Base-by-base conservation (phyloP, 2,113 vertebrate species). In the Clinocottus analis region DNA sequence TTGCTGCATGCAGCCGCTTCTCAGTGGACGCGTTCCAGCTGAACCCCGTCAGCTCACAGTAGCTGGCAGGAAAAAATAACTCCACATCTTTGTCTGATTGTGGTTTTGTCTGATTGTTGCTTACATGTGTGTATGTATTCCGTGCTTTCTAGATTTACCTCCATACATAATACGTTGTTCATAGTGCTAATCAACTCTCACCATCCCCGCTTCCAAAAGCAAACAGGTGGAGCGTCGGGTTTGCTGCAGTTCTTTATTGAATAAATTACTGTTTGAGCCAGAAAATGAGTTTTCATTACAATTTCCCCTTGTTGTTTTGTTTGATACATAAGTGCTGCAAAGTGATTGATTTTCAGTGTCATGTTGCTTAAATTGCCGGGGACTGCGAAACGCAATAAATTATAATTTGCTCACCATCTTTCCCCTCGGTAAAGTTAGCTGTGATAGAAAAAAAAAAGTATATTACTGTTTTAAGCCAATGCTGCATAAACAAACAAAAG, bases 261-360 rank as follows among this genome's bases (percentile, higher is more conserved):
- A 51, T 51, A 58, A 61, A 62, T 62, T 33, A 56, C 0, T 0
- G 35, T 69, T 73, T 49, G 61, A 72, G 66, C 75, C 29, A 25
- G 33, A 9, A 61, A 69, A 73, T 17, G 16, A 63, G 16, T 51
- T 39, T 5, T n/a, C 59, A n/a, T 35, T n/a, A n/a, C 39, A 23
- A 69, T 66, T 61, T 70, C 3, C 53, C n/a, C 41, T 35, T 49
- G 55, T 61, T 65, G 58, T 35, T 85, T 39, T 35, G 2, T 47
- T 79, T 49, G 27, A 64, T 69, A 59, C 14, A 0, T 23, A 53
- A 45, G 16, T 14, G 0, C 5, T 63, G 45, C 35, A 77, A 71
- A 75, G n/a, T 23, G 0, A 82, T 72, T 84, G 47, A 84, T 70
- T 58, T 69, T 72, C 53, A 53, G 45, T 49, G 61, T 53, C 41